Percentiles rank a stretch among this genome's conserved stretches.
phyloP scores from a whole-genome alignment of 1,140 invertebrate genomes.

The Drosophila bocki region DNA sequence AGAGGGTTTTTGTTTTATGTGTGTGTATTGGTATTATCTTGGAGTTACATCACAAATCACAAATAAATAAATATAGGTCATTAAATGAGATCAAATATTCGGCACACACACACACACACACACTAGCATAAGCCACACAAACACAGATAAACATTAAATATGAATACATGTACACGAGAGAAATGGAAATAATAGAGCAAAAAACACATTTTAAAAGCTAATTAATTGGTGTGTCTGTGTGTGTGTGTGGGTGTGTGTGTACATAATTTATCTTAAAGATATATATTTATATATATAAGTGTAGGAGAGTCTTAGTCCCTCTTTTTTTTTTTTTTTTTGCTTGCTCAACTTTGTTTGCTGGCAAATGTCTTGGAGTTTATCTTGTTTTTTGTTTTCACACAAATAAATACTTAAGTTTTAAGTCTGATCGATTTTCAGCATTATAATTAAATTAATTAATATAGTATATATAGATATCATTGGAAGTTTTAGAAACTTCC shows the following conservation, averaged over 20 bases:
- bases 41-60: slow-evolving; percentile 62
- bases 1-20: slow-evolving; percentile 35
- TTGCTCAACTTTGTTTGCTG: slow-evolving; percentile 16
- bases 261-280: slow-evolving; percentile 58
- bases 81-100: slow-evolving; percentile 73
- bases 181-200: slow-evolving; percentile 32
- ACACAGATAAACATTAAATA: slow-evolving; percentile 22
- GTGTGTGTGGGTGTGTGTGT: not conserved
- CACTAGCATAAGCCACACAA: not conserved
- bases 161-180: slow-evolving; percentile 2
- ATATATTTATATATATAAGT: slow-evolving; percentile 25
- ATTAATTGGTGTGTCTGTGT: slow-evolving; percentile 22
- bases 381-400: slow-evolving; percentile 10
- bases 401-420: slow-evolving; percentile 62
- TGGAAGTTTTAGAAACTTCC: slow-evolving; percentile 73
- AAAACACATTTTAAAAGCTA: slow-evolving; percentile 34
- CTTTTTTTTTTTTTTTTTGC: slow-evolving; percentile 20
- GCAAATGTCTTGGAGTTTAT: slow-evolving; percentile 46
- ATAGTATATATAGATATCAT: slow-evolving; percentile 23
- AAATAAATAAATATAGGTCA: slow-evolving; percentile 61
- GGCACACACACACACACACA: slow-evolving; percentile 19
- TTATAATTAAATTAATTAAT: slow-evolving; percentile 10
- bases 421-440: slow-evolving; percentile 28
- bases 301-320: not conserved
- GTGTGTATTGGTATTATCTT: slow-evolving; percentile 24